Evolutionary conservation across 2,888 invertebrate species (phyloP), one percentile per base, ranked within the genome.

Genomic region (Caradrina kadenii): DNA sequence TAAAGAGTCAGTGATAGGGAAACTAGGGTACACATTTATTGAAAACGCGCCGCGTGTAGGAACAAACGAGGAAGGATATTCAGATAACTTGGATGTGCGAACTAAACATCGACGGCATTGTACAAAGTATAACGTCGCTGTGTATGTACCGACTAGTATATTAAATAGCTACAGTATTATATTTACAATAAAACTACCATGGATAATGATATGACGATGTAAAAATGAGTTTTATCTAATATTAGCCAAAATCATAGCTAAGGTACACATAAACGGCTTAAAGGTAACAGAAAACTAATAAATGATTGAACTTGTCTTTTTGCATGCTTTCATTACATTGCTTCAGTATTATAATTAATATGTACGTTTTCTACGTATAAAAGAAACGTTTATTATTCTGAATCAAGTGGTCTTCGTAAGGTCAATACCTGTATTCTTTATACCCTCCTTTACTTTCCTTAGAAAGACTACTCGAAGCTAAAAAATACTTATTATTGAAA

Each of bases 141-240:
- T 81, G 79, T 83, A 82, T 79, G 84, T 85, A 86, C 86, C 74
- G 84, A 82, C 86, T 87, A 88, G 80, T 86, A 84, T 87, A 86
- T 84, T 87, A 88, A 79, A 87, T 86, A 87, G 70, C 84, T 89
- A 88, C 83, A 85, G 79, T 85, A 86, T 84, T 86, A 83, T 90
- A 90, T 92, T 85, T 90, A 92, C 90, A 92, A 77, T 87, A 85
- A 81, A 86, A 83, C 86, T 89, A 90, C 80, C 73, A 84, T 85
- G 85, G 75, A 77, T 87, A 86, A 90, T 87, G 88, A 90, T 88
- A 90, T 89, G 89, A 85, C 80, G 83, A 83, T 83, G 85, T 86
- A 78, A 86, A 60, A 86, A 88, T 83, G 78, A 86, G 71, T 76
- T 64, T 66, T 66, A 78, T 73, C 69, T 76, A 74, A 73, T 59